Conservation (phyloP, 1,140 invertebrate genomes). For the Meloidogyne exigua region DNA sequence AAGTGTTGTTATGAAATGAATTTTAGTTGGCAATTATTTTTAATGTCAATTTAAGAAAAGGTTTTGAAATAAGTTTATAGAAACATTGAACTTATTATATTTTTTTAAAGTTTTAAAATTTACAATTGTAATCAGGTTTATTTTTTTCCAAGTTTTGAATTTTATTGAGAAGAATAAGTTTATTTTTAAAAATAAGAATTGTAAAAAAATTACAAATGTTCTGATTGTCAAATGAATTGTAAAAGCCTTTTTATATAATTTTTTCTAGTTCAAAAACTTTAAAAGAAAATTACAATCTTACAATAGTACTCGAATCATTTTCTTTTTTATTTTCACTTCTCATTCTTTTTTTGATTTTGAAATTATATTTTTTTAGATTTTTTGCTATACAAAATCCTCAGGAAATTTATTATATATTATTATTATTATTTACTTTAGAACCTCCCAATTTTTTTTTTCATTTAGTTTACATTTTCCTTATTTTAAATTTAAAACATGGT, state of each 20-base stretch:
- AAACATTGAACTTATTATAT: no score
- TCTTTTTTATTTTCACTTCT: background rate
- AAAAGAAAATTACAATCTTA: no score
- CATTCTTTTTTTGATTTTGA: background rate
- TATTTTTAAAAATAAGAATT: no score
- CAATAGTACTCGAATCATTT: background rate
- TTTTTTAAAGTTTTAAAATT: no score
- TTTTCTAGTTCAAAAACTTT: no score
- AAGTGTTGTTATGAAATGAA: background rate
- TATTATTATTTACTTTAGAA: background rate
- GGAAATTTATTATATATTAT: background rate
- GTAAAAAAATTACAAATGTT: no score
- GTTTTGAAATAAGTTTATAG: no score
- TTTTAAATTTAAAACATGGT: background rate
- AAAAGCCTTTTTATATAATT: no score
- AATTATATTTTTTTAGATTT: background rate
- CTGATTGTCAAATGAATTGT: no score
- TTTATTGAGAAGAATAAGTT: no score
- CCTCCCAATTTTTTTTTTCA: background rate
- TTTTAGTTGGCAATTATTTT: background rate
- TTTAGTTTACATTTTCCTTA: no score
- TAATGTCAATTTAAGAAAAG: no score
- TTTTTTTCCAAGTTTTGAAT: background rate
- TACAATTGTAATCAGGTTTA: background rate
- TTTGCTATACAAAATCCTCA: background rate